phyloP scores from a whole-genome alignment of 2,797 vertebrate genomes.

The Syncerus caffer region DNA sequence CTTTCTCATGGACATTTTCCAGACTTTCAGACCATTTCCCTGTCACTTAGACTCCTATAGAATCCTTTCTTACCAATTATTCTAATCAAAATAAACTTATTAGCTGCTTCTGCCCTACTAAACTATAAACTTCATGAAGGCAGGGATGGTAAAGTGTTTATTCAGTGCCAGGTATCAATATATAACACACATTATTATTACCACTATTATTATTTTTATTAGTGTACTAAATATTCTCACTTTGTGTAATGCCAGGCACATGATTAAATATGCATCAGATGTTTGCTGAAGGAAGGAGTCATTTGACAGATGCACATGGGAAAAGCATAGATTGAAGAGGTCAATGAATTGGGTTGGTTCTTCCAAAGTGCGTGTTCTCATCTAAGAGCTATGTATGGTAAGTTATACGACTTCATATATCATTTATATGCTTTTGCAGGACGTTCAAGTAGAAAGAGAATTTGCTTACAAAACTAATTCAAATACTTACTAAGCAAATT shows the following conservation, averaged over 20 bases:
- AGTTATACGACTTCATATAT: background rate
- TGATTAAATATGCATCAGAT: background rate
- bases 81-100: background rate
- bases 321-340: background rate
- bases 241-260: background rate
- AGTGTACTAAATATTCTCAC: background rate
- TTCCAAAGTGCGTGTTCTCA: background rate
- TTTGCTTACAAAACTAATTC: slow-evolving; percentile 1
- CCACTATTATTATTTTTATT: background rate
- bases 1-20: background rate
- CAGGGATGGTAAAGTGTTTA: background rate
- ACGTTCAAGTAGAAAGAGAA: background rate
- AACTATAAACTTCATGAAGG: background rate
- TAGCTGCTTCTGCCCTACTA: background rate
- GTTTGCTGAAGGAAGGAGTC: background rate
- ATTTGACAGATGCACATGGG: background rate
- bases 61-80: background rate
- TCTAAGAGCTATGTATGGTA: background rate
- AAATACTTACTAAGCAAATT: background rate
- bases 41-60: background rate
- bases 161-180: background rate
- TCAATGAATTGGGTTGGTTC: too few species aligned
- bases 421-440: background rate
- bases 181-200: background rate
- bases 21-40: background rate